Conservation (phyloP, 2,888 invertebrate genomes). For the Eulithis prunata region DNA sequence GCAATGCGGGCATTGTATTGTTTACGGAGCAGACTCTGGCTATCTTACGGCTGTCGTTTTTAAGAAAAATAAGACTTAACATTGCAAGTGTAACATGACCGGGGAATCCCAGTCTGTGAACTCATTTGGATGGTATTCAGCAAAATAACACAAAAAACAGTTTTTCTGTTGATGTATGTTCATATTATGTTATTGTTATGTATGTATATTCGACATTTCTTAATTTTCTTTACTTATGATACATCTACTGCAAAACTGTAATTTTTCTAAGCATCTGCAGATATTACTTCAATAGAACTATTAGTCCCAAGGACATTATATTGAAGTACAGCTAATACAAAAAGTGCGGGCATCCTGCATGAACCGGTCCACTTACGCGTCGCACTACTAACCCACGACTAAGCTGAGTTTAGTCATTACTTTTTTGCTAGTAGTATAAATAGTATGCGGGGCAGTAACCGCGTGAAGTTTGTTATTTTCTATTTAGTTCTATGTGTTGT, state of each 20-base stretch:
- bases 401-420: conserved; percentile 30
- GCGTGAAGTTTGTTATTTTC: neutral
- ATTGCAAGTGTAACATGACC: conserved; percentile 54
- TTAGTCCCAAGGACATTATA: too few relatives aligned
- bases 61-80: conserved; percentile 18
- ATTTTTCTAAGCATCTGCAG: too few relatives aligned
- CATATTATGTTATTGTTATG: too few relatives aligned
- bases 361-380: conserved; percentile 41
- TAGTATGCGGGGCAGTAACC: conserved; percentile 49
- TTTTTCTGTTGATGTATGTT: too few relatives aligned
- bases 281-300: too few relatives aligned
- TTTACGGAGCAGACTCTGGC: too few relatives aligned
- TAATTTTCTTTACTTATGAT: too few relatives aligned
- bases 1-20: too few relatives aligned
- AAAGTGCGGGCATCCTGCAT: conserved; percentile 39
- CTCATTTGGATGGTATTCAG: conserved; percentile 27
- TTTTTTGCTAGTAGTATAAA: conserved; percentile 42
- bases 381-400: conserved; percentile 45
- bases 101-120: conserved; percentile 49
- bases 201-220: too few relatives aligned
- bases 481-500: conserved; percentile 7
- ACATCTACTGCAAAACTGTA: too few relatives aligned
- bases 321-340: neutral
- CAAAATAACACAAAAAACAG: neutral
- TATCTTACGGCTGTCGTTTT: neutral